Percentiles rank a stretch among this genome's conserved stretches.
Evolutionary conservation across 2,113 vertebrate species (phyloP).

Genomic region (Struthio camelus): DNA sequence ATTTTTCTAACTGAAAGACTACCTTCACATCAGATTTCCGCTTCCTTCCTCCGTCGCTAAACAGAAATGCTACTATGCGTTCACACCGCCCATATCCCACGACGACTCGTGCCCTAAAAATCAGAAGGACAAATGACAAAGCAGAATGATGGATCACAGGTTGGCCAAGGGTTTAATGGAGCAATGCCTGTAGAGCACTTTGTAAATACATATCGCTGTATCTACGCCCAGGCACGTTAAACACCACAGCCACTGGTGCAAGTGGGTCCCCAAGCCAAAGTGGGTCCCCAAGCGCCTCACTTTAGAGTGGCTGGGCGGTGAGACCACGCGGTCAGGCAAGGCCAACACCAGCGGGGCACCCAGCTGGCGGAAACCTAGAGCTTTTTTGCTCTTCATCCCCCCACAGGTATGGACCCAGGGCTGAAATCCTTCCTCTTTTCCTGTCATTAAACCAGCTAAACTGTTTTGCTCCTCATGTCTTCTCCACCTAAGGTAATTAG

Average conservation of each 20-base stretch:
- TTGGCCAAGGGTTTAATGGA: background rate
- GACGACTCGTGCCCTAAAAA: background rate
- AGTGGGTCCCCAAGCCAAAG: background rate
- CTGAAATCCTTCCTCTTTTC: background rate
- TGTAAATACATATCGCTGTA: background rate
- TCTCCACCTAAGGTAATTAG: background rate
- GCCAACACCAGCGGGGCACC: background rate
- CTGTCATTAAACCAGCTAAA: background rate
- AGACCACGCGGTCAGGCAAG: background rate
- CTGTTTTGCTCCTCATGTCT: background rate
- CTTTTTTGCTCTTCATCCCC: fast-evolving
- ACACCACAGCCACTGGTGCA: background rate
- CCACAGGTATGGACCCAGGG: background rate
- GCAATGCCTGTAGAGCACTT: background rate
- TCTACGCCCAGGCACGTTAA: background rate
- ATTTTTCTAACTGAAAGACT: background rate
- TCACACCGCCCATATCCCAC: background rate
- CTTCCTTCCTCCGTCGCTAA: background rate
- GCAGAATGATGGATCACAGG: background rate
- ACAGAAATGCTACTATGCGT: background rate
- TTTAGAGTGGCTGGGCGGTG: no score
- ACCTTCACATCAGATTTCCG: background rate
- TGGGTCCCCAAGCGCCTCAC: no score
- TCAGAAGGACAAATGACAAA: background rate
- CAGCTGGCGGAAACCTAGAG: background rate